Percentiles rank a stretch among this genome's conserved stretches.
phyloP scores from a whole-genome alignment of 1,140 invertebrate genomes.

The Coptotermes formosanus region DNA sequence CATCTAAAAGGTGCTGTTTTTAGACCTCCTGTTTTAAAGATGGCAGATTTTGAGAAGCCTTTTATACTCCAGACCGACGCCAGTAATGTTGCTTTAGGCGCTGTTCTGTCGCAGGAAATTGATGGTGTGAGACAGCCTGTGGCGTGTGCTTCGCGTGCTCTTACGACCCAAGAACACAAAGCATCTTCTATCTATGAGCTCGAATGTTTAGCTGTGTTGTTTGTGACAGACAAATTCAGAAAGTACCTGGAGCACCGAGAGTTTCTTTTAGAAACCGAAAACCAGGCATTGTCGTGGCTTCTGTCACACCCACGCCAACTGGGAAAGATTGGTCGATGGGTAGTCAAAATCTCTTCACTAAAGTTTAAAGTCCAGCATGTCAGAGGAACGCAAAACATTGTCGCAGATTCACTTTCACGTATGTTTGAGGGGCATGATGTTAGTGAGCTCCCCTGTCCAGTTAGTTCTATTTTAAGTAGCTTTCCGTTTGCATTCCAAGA shows the following conservation, averaged over 20 bases:
- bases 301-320: not conserved
- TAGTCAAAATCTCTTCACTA: not conserved
- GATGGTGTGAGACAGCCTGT: conserved; percentile 39
- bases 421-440: not conserved
- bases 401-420: not conserved
- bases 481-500: not conserved
- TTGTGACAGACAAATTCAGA: conserved; percentile 47
- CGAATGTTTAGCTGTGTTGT: conserved; percentile 48
- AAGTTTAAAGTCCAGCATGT: not conserved
- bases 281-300: not conserved
- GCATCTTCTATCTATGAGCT: conserved; percentile 46
- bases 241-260: conserved; percentile 44
- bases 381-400: conserved; percentile 18
- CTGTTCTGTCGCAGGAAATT: conserved; percentile 42
- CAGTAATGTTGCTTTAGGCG: conserved; percentile 41
- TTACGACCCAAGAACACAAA: conserved; percentile 45
- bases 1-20: conserved; percentile 40
- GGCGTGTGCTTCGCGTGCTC: conserved; percentile 43
- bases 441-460: too few species aligned
- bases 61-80: conserved; percentile 46
- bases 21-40: conserved; percentile 42
- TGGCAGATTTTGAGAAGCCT: conserved; percentile 43
- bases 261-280: not conserved
- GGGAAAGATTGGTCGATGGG: not conserved
- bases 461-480: not conserved